These are phyloP conservation scores for Drosophila percnosoma DNA, from an alignment of 2,888 invertebrate genomes.

Conservation along the genomic window DNA sequence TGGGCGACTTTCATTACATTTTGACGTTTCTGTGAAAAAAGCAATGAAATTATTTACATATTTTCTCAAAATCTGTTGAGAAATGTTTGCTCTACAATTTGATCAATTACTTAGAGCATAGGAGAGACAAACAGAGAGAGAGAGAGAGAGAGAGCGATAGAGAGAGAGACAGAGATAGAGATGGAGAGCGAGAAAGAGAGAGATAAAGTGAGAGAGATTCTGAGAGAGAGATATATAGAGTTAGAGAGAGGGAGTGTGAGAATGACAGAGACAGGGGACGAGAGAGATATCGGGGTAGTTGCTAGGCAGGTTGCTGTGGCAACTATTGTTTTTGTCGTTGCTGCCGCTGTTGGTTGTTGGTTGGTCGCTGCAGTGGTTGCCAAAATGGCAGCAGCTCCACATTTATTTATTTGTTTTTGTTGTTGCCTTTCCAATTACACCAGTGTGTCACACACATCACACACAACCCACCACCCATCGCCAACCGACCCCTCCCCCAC, in stretches of 20 bases:
- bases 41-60: constrained; percentile 41
- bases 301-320: constrained; percentile 21
- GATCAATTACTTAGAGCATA: constrained; percentile 41
- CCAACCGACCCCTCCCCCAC: neutral
- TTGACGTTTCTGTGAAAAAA: constrained; percentile 11
- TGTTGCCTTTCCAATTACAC: constrained; percentile 45
- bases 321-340: constrained; percentile 31
- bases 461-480: neutral
- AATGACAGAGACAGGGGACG: too few relatives aligned
- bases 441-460: constrained; percentile 1
- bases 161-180: neutral
- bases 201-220: neutral
- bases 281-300: neutral
- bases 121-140: too few relatives aligned
- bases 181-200: neutral
- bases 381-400: constrained; percentile 55
- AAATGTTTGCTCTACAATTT: constrained; percentile 68
- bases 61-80: constrained; percentile 33
- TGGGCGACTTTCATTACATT: constrained; percentile 9
- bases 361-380: constrained; percentile 46
- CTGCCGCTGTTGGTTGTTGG: constrained; percentile 21
- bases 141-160: too few relatives aligned
- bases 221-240: neutral
- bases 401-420: constrained; percentile 63
- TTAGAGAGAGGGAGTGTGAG: too few relatives aligned